Percentiles rank a stretch among this genome's conserved stretches.
Evolutionary conservation across 2,113 vertebrate genomes (phyloP).

Genomic region (Acinonyx jubatus): DNA sequence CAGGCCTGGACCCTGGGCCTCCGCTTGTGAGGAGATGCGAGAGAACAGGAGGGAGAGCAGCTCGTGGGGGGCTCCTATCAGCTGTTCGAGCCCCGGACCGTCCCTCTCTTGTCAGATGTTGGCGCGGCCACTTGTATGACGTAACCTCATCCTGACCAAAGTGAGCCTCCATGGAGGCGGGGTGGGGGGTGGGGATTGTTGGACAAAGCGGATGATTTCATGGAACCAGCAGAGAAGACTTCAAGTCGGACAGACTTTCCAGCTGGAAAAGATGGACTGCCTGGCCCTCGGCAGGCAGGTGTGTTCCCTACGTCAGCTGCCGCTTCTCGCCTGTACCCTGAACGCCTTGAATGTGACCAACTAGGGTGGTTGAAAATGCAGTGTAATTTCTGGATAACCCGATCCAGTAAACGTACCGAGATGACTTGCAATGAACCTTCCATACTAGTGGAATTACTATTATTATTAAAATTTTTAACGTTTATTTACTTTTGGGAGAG

Average conservation of each 20-base stretch:
- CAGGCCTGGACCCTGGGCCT: background rate
- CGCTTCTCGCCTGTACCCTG: background rate
- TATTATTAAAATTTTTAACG: too few species aligned
- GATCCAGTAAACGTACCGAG: background rate
- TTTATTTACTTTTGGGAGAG: too few species aligned
- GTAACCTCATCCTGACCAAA: too few species aligned
- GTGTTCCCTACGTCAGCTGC: fast-evolving
- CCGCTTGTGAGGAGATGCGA: background rate
- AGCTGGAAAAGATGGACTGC: background rate
- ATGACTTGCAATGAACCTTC: background rate
- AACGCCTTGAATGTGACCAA: fast-evolving
- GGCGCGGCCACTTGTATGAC: background rate
- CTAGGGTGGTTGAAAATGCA: too few species aligned
- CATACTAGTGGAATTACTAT: too few species aligned
- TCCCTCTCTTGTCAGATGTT: too few species aligned
- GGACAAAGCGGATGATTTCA: background rate
- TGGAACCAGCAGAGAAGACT: fast-evolving
- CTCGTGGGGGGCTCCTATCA: background rate
- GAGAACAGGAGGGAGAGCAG: background rate
- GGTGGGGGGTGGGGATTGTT: fast-evolving
- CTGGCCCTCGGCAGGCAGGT: background rate
- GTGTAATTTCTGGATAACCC: background rate
- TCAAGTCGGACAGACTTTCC: fast-evolving
- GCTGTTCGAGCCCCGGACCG: background rate
- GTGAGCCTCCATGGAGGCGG: background rate